These are phyloP conservation scores for Pollenia griseotomentosa DNA, from an alignment of 2,888 invertebrate species.

Conservation along the genomic window DNA sequence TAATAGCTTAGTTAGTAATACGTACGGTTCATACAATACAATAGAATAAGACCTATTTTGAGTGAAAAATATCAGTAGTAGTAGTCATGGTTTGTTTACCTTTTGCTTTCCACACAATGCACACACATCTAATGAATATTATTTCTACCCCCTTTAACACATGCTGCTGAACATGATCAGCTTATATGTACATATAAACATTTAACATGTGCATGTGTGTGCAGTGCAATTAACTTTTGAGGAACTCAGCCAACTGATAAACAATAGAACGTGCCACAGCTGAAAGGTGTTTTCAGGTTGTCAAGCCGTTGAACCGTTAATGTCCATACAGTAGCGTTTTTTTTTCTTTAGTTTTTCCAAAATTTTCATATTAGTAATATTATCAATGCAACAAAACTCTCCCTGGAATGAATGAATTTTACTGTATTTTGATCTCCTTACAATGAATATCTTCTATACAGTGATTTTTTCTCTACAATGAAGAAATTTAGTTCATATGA, in stretches of 20 bases:
- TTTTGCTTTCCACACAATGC: constrained; percentile 66
- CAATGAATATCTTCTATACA: no score
- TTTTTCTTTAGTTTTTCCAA: neutral
- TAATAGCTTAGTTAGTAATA: constrained; percentile 33
- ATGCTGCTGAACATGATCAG: constrained; percentile 53
- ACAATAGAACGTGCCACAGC: constrained; percentile 72
- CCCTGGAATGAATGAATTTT: no score
- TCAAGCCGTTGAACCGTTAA: constrained; percentile 62
- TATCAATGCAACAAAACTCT: neutral
- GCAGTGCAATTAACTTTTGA: constrained; percentile 33
- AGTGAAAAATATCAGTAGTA: constrained; percentile 50
- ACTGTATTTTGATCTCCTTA: no score
- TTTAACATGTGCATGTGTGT: constrained; percentile 30
- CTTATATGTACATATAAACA: constrained; percentile 2
- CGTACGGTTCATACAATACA: neutral
- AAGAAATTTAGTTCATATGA: no score
- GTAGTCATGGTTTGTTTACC: constrained; percentile 72
- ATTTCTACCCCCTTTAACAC: constrained; percentile 39
- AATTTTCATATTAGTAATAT: constrained; percentile 15
- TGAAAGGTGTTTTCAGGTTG: constrained; percentile 64
- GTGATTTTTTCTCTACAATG: no score
- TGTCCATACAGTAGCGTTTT: constrained; percentile 20
- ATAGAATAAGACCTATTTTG: constrained; percentile 31
- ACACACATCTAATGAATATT: constrained; percentile 44
- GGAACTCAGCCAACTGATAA: constrained; percentile 50